Evolutionary conservation across 2,113 vertebrate species (phyloP), one percentile per base, ranked within the genome.

Genomic region (Pygathrix nemaeus): DNA sequence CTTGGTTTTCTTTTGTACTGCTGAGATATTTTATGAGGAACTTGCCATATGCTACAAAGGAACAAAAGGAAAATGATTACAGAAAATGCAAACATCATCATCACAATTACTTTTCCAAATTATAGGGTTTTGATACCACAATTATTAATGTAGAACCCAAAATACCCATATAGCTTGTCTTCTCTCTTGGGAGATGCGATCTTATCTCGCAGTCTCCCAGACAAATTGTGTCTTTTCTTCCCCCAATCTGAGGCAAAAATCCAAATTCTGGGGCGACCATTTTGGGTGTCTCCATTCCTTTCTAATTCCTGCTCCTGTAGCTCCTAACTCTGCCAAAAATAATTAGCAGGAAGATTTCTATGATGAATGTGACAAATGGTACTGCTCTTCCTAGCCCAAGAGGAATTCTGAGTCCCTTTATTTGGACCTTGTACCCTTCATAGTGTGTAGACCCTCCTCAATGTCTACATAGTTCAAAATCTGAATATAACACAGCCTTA

Each of bases 91-190:
- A 97, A 87, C 90, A 75, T 84, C 76, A 94, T 96, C 93, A 94
- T 96, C 70, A 94, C 84, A 94, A 96, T 97, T 96, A 92, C 72
- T 93, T 96, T 92, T 55, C 45, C 64, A 97, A 97, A 97, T 97
- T 96, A 94, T 5, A 97, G 84, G 90, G 90, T 78, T 97, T 97
- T 89, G 38, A 96, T 73, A 14, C 64, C 64, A 95, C 76, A 85
- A 45, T 96, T 96, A 98, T 90, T 94, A 92, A 88, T 84, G 59
- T 66, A 94, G 76, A 66, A 90, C 94, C 70, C 92, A 97, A 96
- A 98, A 98, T 94, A 97, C 88, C 38, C 52, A 84, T 94, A 90
- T 59, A 95, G 84, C 97, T 96, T 95, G 94, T 72, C 80, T 93
- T 96, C 12, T 94, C 21, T 95, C 52, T 90, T 70, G 80, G 61